A percentile compares a stretch with the other conserved stretches of the same genome.
phyloP scores from a whole-genome alignment of 2,888 invertebrate genomes.

The Zaprionus obscuricornis region DNA sequence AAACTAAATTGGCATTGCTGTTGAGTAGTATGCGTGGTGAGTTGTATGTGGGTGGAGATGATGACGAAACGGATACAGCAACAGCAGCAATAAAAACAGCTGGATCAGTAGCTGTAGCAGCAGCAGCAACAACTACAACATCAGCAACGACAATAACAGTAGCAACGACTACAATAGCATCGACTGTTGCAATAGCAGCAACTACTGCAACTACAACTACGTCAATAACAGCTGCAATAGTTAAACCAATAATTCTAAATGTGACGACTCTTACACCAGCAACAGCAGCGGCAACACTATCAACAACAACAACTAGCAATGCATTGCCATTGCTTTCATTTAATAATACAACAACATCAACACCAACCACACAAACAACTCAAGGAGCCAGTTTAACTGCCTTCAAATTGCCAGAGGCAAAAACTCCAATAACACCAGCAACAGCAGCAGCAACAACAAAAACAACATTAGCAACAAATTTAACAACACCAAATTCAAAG shows the following conservation, averaged over 20 bases:
- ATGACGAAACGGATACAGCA: conserved; percentile 53
- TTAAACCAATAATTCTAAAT: conserved; percentile 5
- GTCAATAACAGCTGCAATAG: conserved; percentile 8
- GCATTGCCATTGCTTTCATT: conserved; percentile 7
- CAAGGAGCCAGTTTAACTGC: not conserved
- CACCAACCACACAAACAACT: not conserved
- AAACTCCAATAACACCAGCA: not conserved
- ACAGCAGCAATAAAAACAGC: conserved; percentile 8
- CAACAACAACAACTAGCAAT: conserved; percentile 9
- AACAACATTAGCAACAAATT: not conserved
- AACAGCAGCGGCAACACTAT: conserved; percentile 1
- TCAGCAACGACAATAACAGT: not conserved
- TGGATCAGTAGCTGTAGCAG: conserved; percentile 15
- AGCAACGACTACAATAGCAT: not conserved
- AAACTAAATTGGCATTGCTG: conserved; percentile 82
- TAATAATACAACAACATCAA: not conserved
- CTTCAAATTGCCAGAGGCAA: conserved; percentile 14
- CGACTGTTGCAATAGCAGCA: not conserved
- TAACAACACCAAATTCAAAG: no score
- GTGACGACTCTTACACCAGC: not conserved
- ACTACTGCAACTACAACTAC: not conserved
- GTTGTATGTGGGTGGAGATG: conserved; percentile 56
- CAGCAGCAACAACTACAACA: not conserved
- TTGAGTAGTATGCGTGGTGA: conserved; percentile 81
- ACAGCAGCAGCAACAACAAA: not conserved